phyloP scores from a whole-genome alignment of 2,888 invertebrate species.

The Neocrepidodera transversa region DNA sequence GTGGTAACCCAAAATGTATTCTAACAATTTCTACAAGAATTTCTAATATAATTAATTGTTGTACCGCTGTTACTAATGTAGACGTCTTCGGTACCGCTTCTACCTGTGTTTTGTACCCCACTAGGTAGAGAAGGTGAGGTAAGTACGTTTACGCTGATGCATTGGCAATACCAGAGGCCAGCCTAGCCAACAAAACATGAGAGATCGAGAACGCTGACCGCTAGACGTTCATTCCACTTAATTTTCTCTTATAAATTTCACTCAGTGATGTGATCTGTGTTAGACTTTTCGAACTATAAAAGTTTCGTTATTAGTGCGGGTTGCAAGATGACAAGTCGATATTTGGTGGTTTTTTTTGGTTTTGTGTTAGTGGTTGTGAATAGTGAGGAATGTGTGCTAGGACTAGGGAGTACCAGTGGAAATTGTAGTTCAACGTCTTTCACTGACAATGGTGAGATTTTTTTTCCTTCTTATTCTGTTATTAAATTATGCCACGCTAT shows the following conservation, averaged over 20 bases:
- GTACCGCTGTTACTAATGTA: not conserved
- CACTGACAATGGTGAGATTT: slow-evolving; percentile 35
- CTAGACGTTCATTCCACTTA: slow-evolving; percentile 30
- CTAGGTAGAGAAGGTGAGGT: slow-evolving; percentile 44
- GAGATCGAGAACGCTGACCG: slow-evolving; percentile 43
- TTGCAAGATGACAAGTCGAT: slow-evolving; percentile 34
- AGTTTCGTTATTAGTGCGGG: slow-evolving; percentile 10
- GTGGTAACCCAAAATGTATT: too few species aligned
- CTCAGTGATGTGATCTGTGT: slow-evolving; percentile 44
- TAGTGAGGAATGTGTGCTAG: slow-evolving; percentile 34
- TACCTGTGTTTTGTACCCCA: slow-evolving; percentile 40
- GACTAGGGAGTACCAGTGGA: slow-evolving; percentile 31
- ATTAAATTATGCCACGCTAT: too few species aligned
- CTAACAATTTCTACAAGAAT: too few species aligned
- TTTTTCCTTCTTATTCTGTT: not conserved
- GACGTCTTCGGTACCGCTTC: slow-evolving; percentile 31
- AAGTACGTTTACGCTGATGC: slow-evolving; percentile 38
- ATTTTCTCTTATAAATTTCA: slow-evolving; percentile 21
- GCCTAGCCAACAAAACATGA: slow-evolving; percentile 28
- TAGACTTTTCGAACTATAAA: slow-evolving; percentile 12
- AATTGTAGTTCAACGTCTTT: slow-evolving; percentile 33
- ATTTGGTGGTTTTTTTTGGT: slow-evolving; percentile 31
- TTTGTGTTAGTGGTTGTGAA: slow-evolving; percentile 34
- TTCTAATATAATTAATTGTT: too few species aligned
- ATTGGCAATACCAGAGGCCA: slow-evolving; percentile 41